Base-by-base conservation (phyloP, 2,113 vertebrate species). In the Macaca nemestrina region DNA sequence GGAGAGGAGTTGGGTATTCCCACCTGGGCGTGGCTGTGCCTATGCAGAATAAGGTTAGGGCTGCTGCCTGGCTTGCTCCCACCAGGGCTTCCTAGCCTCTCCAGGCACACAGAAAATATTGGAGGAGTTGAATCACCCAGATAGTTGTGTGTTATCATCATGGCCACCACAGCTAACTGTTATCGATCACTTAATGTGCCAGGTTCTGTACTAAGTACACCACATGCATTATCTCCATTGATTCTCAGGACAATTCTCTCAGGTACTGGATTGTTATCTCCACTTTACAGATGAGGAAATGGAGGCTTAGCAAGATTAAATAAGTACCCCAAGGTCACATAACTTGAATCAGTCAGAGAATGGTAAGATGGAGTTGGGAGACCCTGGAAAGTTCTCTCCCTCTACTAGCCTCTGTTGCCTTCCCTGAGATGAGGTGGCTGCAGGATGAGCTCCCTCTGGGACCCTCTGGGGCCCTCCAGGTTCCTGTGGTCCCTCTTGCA, bases 201-300 rank as follows among this genome's bases (percentile, higher is more conserved):
- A 72, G 90, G 38, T 30, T 61, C 92, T 67, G 38, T 17, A 76
- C 94, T 75, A 84, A 96, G 92, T 45, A 92, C 25, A 48, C 72
- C 14, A 3, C 17, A 50, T 10, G 83, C 92, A 83, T 81, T 83
- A 79, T 81, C 55, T 76, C 80, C 80, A 96, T 78, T 1, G 50
- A 95, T 92, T 87, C 81, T 92, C 55, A 20, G 9, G 90, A 78
- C 90, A 59, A 20, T 32, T 59, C 73, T 94, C 27, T 14, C 68
- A 92, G 70, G 90, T 38, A 10, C 64, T 94, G 45, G 79, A 86
- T 18, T 40, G 35, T 79, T 93, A 75, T 90, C 94, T 93, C 79
- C 81, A 93, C 96, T 88, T 64, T 50, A 81, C 96, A 97, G 95
- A 97, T 91, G 92, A 96, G 97, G 93, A 94, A 95, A 92, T 52